Percentiles rank a stretch among this genome's conserved stretches.
phyloP scores from a whole-genome alignment of 2,888 invertebrate species.

The Parasteatoda lunata region DNA sequence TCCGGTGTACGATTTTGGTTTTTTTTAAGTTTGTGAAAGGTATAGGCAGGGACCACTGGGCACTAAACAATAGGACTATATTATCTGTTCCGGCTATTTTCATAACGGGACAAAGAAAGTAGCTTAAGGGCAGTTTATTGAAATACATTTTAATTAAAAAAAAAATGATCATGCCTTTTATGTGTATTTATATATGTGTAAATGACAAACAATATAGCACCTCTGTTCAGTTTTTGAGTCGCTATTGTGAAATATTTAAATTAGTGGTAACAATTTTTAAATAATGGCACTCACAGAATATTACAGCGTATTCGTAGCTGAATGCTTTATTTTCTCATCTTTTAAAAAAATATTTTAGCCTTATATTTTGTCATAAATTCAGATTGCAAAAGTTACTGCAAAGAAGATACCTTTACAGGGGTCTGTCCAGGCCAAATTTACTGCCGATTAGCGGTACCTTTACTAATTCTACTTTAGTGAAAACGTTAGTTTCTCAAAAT shows the following conservation, averaged over 20 bases:
- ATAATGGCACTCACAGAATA: background rate
- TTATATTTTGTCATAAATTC: no score
- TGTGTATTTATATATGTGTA: slow-evolving; percentile 47
- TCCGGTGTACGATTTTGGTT: slow-evolving; percentile 7
- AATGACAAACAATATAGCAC: slow-evolving; percentile 32
- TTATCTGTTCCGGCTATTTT: slow-evolving; percentile 51
- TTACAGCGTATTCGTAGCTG: no score
- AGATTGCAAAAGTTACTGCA: no score
- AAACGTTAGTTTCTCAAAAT: no score
- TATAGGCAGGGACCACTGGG: slow-evolving; percentile 67
- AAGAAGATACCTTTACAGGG: no score
- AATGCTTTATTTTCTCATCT: no score
- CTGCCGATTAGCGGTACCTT: no score
- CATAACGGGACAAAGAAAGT: slow-evolving; percentile 40
- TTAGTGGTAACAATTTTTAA: slow-evolving; percentile 8
- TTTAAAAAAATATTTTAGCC: no score
- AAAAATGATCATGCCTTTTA: background rate
- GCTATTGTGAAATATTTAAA: slow-evolving; percentile 22
- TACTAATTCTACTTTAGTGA: no score
- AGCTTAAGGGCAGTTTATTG: slow-evolving; percentile 55
- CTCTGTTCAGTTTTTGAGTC: slow-evolving; percentile 27
- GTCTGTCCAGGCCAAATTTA: no score
- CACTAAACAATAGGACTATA: slow-evolving; percentile 64
- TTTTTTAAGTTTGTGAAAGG: slow-evolving; percentile 26
- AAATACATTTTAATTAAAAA: slow-evolving; percentile 25